Base-by-base conservation (phyloP, 2,888 invertebrate species). In the Orthosia gothica region DNA sequence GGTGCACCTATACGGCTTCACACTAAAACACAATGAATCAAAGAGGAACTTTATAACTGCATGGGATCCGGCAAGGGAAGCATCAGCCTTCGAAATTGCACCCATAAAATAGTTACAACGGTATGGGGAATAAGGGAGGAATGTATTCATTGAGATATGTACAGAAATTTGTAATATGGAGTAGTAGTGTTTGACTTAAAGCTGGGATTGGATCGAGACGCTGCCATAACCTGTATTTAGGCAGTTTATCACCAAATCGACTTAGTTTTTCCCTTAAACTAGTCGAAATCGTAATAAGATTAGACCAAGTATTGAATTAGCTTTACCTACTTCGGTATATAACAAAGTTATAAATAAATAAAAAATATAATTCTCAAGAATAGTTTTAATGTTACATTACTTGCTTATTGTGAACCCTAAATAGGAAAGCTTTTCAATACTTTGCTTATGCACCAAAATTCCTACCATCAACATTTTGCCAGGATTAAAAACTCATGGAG, bases 101-200 rank as follows among this genome's bases (percentile, higher is more conserved):
- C 89, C 92, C 93, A 91, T 95, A 95, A 95, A 95, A 94, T 92
- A 91, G 93, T 94, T 92, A 93, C 92, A 89, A 81, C 89, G 90
- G 91, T 91, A 91, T 89, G 88, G 90, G 90, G 86, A 79, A 69
- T 87, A 87, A 89, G 85, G 86, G 90, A 58, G 73, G 74, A 79
- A 87, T 64, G 76, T 80, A 74, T 79, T 78, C 74, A 82, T 81
- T 79, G 82, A 49, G 82, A 64, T 81, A 55, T 47, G 68, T 65
- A 57, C 49, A 13, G 49, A 57, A 58, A 63, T 58, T 65, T 79
- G 79, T n/a, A 65, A 63, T 62, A 59, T 63, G 52, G 62, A 62
- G 50, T 65, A 52, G 26, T 57, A 13, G n/a, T 32, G 58, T 2
- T 15, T 47, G 45, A 71, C 74, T 70, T 50, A 61, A 55, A 69